phyloP scores from a whole-genome alignment of 2,888 invertebrate species.

The Rhingia rostrata region DNA sequence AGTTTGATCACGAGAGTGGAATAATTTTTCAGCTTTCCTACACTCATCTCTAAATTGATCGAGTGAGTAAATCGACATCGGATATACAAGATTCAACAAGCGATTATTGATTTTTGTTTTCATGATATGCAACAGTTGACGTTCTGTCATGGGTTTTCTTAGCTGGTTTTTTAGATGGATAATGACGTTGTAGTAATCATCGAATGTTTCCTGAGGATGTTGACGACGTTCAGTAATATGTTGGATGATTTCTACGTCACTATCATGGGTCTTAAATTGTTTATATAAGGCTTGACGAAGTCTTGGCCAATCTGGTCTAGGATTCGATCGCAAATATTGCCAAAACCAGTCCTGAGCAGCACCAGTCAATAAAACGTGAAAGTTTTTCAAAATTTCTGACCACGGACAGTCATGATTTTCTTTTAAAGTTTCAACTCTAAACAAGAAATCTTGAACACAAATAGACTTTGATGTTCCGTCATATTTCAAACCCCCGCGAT shows the following conservation, averaged over 20 bases:
- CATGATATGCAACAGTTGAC: conserved; percentile 15
- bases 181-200: conserved; percentile 18
- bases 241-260: conserved; percentile 6
- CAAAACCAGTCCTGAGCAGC: conserved; percentile 37
- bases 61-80: conserved; percentile 10
- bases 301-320: conserved; percentile 13
- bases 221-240: conserved; percentile 42
- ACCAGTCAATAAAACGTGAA: conserved; percentile 19
- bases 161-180: conserved; percentile 8
- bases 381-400: conserved; percentile 16
- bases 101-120: conserved; percentile 8
- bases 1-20: not conserved
- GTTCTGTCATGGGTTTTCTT: conserved; percentile 10
- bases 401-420: conserved; percentile 4
- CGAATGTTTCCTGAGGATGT: conserved; percentile 22
- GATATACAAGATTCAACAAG: conserved; percentile 19
- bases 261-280: conserved; percentile 28
- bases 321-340: conserved; percentile 12
- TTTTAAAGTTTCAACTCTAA: conserved; percentile 12
- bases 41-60: conserved; percentile 13
- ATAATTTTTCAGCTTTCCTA: not conserved
- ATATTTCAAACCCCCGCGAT: conserved; percentile 26
- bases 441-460: conserved; percentile 24
- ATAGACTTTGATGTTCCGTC: conserved; percentile 30
- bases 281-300: conserved; percentile 10